A percentile compares a stretch with the other conserved stretches of the same genome.
phyloP scores from a whole-genome alignment of 2,888 invertebrate genomes.

The Agriopis aurantiaria region DNA sequence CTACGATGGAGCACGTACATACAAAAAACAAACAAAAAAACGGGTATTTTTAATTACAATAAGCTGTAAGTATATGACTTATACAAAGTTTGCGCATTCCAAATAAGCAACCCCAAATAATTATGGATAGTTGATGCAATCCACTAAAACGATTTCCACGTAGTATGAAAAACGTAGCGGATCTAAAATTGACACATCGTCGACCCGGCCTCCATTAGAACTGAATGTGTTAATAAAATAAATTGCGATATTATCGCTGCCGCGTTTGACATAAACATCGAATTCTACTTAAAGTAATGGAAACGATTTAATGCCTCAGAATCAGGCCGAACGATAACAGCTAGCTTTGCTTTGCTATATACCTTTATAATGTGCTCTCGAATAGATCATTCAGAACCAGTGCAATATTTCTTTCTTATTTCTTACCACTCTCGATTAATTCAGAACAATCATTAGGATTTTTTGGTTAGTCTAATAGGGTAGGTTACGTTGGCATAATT shows the following conservation, averaged over 20 bases:
- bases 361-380: conserved; percentile 40
- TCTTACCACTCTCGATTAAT: not conserved
- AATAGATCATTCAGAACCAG: conserved; percentile 45
- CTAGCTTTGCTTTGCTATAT: conserved; percentile 44
- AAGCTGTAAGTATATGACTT: too few species aligned
- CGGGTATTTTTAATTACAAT: too few species aligned
- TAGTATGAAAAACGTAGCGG: conserved; percentile 14
- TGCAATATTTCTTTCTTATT: not conserved
- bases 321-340: conserved; percentile 67
- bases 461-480: too few species aligned
- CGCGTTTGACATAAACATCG: conserved; percentile 83
- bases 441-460: not conserved
- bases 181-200: conserved; percentile 43
- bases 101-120: not conserved
- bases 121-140: conserved; percentile 7
- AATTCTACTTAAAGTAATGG: conserved; percentile 85
- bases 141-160: conserved; percentile 15
- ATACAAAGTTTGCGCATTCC: too few species aligned
- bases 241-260: conserved; percentile 81
- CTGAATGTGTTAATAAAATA: conserved; percentile 79
- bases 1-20: too few species aligned
- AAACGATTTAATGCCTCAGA: conserved; percentile 79
- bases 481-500: too few species aligned
- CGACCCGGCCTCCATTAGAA: conserved; percentile 69
- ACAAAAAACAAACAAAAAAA: too few species aligned